Evolutionary conservation across 2,113 vertebrate genomes (phyloP).

Genomic region (Nesogale talazaci): DNA sequence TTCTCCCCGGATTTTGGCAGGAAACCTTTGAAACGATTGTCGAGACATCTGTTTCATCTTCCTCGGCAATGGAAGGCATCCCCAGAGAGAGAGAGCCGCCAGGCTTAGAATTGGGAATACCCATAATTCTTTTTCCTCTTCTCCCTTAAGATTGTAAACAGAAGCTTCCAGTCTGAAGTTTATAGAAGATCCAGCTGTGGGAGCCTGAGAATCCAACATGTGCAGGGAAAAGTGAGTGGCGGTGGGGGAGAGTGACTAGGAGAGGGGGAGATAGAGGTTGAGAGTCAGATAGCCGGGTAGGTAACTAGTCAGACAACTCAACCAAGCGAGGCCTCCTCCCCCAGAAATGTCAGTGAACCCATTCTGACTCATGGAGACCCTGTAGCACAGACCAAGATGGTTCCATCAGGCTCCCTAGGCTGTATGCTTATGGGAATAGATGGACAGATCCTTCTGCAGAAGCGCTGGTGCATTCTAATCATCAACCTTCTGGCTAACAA

Average conservation of each 20-base stretch:
- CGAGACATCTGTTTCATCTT: conserved; percentile 76
- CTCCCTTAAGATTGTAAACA: not conserved
- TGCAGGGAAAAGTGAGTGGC: not conserved
- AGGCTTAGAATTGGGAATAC: conserved; percentile 19
- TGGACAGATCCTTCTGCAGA: not conserved
- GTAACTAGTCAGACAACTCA: not conserved
- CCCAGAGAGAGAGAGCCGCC: conserved; percentile 39
- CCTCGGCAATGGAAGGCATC: conserved; percentile 67
- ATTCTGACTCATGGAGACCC: not conserved
- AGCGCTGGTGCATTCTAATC: not conserved
- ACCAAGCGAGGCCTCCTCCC: not conserved
- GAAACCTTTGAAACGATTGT: conserved; percentile 55
- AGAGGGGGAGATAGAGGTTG: not conserved
- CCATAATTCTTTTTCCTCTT: not conserved
- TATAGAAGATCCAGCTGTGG: not conserved
- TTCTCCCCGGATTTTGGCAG: conserved; percentile 72
- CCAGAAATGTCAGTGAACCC: not conserved
- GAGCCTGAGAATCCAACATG: not conserved
- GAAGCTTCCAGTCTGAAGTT: not conserved
- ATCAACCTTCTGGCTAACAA: not conserved
- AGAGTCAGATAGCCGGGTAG: not conserved
- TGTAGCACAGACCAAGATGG: not conserved
- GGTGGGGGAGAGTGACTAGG: too few relatives aligned
- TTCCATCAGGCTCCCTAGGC: not conserved
- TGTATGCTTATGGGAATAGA: not conserved